phyloP scores from a whole-genome alignment of 2,797 vertebrate genomes.

The Sebastes kiyomatsui region DNA sequence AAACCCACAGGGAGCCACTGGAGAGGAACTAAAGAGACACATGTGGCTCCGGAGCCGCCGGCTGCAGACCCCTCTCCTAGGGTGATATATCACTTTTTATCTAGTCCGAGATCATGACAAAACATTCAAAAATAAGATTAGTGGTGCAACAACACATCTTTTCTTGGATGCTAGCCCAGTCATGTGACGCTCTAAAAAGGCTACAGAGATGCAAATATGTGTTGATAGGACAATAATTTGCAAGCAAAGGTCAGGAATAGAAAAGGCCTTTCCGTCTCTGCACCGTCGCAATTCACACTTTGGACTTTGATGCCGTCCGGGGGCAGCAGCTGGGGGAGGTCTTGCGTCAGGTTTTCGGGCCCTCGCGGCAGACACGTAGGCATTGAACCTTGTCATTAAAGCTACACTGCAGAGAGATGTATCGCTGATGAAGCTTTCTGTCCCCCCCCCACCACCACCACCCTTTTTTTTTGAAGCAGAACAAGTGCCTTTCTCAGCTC shows the following conservation, averaged over 20 bases:
- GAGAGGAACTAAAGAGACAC: too few relatives aligned
- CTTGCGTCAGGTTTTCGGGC: constrained; percentile 22
- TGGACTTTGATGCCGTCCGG: constrained; percentile 51
- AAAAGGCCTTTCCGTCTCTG: constrained; percentile 1
- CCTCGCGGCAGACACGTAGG: constrained; percentile 35
- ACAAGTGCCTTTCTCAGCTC: constrained; percentile 28
- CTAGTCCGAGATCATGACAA: neutral
- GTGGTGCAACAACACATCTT: neutral
- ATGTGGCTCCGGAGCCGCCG: too few relatives aligned
- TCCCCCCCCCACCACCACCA: neutral
- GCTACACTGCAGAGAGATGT: constrained; percentile 10
- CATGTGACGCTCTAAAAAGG: constrained; percentile 24
- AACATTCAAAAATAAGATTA: neutral
- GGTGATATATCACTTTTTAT: neutral
- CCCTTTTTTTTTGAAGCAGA: constrained; percentile 15
- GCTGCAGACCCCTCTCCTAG: too few relatives aligned
- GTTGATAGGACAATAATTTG: constrained; percentile 8
- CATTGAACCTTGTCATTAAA: constrained; percentile 59
- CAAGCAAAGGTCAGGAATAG: constrained; percentile 33
- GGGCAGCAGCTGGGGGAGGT: neutral
- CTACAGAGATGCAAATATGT: neutral
- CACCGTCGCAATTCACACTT: constrained; percentile 11
- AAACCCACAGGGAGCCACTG: too few relatives aligned
- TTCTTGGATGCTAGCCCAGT: neutral
- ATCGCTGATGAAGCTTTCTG: constrained; percentile 26